Evolutionary conservation across 1,140 invertebrate species (phyloP), one percentile per base, ranked within the genome.

Genomic region (Eulimnadia texana): DNA sequence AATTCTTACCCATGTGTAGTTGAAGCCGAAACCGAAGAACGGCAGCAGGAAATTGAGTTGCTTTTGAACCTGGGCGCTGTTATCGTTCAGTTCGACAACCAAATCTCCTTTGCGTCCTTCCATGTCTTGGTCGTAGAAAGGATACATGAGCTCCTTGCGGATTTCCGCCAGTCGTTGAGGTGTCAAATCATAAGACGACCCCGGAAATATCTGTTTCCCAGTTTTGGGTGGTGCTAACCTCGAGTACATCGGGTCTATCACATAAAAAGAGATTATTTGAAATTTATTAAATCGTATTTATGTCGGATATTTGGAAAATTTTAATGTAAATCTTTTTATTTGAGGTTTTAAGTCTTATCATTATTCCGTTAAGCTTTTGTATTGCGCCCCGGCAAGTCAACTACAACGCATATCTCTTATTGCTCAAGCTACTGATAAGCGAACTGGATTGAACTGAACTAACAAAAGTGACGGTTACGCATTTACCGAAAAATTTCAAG

Each of bases 11-110:
- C 90, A 80, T 0, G 92, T 93, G 67, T 96, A 96, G 74, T 94
- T 94, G 69, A 85, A 95, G 65, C 90, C 79, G 67, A 94, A 95
- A 0, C 92, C 93, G 69, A 85, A 95, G 74, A 93, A 95, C 0
- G 92, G 93, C 51, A 95, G 72, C 66, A 93, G 89, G 68, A 95
- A 95, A 69, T 91, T 91, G 63, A 93, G 81, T 68, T 90, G 89
- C 70, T 92, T 92, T 69, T 91, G 86, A 22, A 92, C 78, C 69
- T 90, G 87, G 0, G 87, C 82, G 49, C 82, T 85, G 10, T 88
- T 89, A 3, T 82, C 79, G 68, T 90, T 88, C 28, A 93, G 87
- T 69, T 89, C 81, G 16, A 77, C 81, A 71, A 92, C 88, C 68
- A 84, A 87, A 73, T 93, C 89, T 1, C 88, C 89, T 13, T 78